Percentiles rank a stretch among this genome's conserved stretches.
These are phyloP conservation scores for Epicampocera succincta DNA, from an alignment of 2,888 invertebrate species.

Conservation along the genomic window DNA sequence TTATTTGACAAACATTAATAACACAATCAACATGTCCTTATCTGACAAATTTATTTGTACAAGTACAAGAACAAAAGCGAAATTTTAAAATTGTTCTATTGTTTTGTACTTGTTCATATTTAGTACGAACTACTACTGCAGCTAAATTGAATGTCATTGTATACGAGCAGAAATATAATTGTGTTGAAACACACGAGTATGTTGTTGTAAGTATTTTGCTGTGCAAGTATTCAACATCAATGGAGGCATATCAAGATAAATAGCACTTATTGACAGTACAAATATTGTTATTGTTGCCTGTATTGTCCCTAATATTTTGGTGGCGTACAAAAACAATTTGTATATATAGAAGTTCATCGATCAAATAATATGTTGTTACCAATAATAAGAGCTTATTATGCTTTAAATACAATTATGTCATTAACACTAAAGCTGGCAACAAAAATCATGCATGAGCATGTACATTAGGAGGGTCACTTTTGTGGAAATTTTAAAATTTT, in stretches of 20 bases:
- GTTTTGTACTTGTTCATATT: not conserved
- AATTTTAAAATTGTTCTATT: not conserved
- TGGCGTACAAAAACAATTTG: not conserved
- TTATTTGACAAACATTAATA: slow-evolving; percentile 6
- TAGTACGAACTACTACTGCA: not conserved
- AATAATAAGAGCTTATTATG: slow-evolving; percentile 51
- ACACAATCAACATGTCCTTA: slow-evolving; percentile 20
- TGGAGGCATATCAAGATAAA: slow-evolving; percentile 52
- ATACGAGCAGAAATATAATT: slow-evolving; percentile 8
- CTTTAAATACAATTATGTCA: slow-evolving; percentile 34
- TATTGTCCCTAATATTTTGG: not conserved
- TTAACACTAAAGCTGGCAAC: not conserved
- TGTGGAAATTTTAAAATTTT: too few species aligned
- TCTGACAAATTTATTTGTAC: slow-evolving; percentile 42
- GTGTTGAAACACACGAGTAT: not conserved
- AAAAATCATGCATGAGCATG: not conserved
- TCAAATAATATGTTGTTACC: slow-evolving; percentile 28
- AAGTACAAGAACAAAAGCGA: slow-evolving; percentile 15
- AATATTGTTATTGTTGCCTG: slow-evolving; percentile 42
- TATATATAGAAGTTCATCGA: too few species aligned
- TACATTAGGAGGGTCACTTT: too few species aligned
- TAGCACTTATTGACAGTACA: slow-evolving; percentile 57
- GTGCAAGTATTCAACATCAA: slow-evolving; percentile 11
- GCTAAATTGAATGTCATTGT: slow-evolving; percentile 57
- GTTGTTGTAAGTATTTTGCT: not conserved